These are phyloP conservation scores for Symphodus melops DNA, from an alignment of 2,113 vertebrate genomes.

Conservation along the genomic window DNA sequence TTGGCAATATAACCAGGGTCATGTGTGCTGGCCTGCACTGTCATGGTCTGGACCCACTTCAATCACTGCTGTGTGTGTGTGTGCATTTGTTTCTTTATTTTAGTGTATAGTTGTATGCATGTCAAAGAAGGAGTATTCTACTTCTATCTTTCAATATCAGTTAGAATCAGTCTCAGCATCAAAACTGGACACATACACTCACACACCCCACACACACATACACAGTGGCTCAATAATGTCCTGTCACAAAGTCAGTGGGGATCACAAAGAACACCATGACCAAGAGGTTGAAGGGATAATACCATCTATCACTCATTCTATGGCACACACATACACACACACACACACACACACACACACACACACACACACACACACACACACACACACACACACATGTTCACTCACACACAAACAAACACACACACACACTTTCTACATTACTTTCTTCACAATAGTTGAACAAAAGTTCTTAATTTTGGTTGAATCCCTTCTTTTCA, in stretches of 20 bases:
- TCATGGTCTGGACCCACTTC: slow-evolving; percentile 28
- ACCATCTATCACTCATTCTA: slow-evolving; percentile 9
- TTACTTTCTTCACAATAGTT: background rate
- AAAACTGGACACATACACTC: background rate
- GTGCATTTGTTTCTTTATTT: background rate
- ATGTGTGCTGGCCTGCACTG: slow-evolving; percentile 14
- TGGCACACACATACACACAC: background rate
- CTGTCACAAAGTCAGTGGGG: slow-evolving; percentile 6
- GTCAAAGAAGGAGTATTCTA: background rate
- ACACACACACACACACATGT: too few relatives aligned
- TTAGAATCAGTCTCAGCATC: slow-evolving; percentile 2
- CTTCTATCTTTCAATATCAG: slow-evolving; percentile 22
- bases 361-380: too few relatives aligned
- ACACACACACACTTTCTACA: background rate
- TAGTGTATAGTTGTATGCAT: slow-evolving; percentile 7
- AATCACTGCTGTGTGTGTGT: background rate
- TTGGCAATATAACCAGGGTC: slow-evolving; percentile 8
- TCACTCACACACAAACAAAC: background rate
- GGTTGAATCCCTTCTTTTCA: background rate
- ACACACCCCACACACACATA: background rate
- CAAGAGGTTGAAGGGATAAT: slow-evolving; percentile 13
- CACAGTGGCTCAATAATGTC: background rate
- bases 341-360: slow-evolving; percentile 10
- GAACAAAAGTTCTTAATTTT: background rate
- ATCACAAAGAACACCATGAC: background rate